Percentiles rank a stretch among this genome's conserved stretches.
Evolutionary conservation across 2,888 invertebrate species (phyloP).

Genomic region (Plagodis pulveraria): DNA sequence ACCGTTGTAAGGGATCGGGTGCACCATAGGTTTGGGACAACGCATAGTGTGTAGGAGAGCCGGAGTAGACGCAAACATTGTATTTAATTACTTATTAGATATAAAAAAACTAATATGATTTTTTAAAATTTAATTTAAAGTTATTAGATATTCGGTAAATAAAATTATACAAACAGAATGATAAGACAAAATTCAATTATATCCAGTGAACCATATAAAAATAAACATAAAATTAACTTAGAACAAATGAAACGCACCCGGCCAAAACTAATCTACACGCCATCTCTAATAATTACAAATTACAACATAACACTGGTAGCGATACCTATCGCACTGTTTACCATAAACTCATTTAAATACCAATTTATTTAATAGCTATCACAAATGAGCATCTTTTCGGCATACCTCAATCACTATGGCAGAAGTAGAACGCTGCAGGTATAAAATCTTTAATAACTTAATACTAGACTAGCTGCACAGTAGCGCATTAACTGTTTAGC

Average conservation of each 20-base stretch:
- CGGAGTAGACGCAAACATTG: no score
- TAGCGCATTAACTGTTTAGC: not conserved
- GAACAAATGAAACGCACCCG: not conserved
- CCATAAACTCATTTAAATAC: constrained; percentile 56
- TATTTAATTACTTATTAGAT: no score
- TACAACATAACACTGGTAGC: constrained; percentile 29
- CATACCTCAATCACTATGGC: constrained; percentile 50
- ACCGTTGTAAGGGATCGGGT: no score
- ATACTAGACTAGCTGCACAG: constrained; percentile 2
- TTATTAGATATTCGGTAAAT: no score
- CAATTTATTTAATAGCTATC: constrained; percentile 57
- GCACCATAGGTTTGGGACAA: no score
- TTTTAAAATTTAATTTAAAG: no score
- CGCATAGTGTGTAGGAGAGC: no score
- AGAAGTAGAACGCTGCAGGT: not conserved
- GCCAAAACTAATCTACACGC: not conserved
- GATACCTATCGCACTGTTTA: constrained; percentile 51
- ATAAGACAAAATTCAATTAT: no score
- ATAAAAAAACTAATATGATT: no score
- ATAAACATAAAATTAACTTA: no score
- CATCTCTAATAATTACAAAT: constrained; percentile 16
- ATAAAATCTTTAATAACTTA: constrained; percentile 22
- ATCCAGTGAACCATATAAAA: no score
- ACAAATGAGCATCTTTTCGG: constrained; percentile 60
- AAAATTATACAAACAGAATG: no score